Evolutionary conservation across 2,888 invertebrate species (phyloP).

Genomic region (Emmelina monodactyla): DNA sequence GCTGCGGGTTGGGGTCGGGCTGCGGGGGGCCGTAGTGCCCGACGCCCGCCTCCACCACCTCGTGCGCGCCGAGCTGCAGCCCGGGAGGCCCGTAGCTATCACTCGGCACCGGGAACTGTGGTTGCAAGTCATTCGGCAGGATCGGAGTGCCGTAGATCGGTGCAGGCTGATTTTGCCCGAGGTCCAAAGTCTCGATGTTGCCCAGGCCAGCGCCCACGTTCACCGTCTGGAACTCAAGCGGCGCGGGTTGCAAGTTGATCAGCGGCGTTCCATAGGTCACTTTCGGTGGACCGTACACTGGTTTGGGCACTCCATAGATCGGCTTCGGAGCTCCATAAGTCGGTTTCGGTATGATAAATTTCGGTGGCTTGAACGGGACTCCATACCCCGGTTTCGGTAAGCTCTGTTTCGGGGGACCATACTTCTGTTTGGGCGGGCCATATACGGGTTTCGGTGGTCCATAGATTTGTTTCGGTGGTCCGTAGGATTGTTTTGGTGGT

Average conservation of each 20-base stretch:
- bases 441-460: constrained; percentile 43
- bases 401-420: constrained; percentile 33
- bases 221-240: constrained; percentile 16
- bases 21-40: constrained; percentile 67
- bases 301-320: constrained; percentile 53
- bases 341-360: constrained; percentile 29
- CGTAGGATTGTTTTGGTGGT: constrained; percentile 41
- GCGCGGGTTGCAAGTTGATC: constrained; percentile 20
- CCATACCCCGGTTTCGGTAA: constrained; percentile 39
- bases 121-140: constrained; percentile 40
- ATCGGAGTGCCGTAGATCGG: constrained; percentile 51
- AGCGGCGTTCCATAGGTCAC: constrained; percentile 28
- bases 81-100: constrained; percentile 60
- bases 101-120: constrained; percentile 46
- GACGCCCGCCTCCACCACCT: constrained; percentile 35
- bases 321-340: constrained; percentile 31
- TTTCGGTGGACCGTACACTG: constrained; percentile 41
- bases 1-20: constrained; percentile 65
- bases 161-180: constrained; percentile 41
- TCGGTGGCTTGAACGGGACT: constrained; percentile 33
- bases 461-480: constrained; percentile 47
- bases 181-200: constrained; percentile 24
- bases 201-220: constrained; percentile 16
- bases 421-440: constrained; percentile 35
- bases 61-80: constrained; percentile 38